Evolutionary conservation across 1,140 invertebrate genomes (phyloP), one percentile per base, ranked within the genome.

Genomic region (Battus philenor): DNA sequence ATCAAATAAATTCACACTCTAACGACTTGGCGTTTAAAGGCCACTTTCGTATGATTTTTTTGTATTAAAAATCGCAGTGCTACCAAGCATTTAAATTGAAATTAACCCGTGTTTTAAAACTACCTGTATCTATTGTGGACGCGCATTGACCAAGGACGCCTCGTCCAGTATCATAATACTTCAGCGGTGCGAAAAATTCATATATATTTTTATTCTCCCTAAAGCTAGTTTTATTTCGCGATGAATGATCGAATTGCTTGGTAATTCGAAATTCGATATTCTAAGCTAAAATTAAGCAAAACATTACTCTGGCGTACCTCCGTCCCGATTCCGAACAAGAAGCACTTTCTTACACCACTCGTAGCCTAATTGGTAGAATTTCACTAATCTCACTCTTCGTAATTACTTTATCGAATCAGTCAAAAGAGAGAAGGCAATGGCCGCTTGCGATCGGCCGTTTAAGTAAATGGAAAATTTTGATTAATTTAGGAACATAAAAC

Each of bases 221-320:
- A 81, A 66, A 60, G 50, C 76, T 79, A 82, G 73, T 54, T 66
- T 58, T 85, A 85, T 85, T 85, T 85, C 81, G 81, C 78, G 77
- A 82, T 85, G 81, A 85, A 85, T 85, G 81, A 59, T 81, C 77
- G 77, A 85, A 82, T 85, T 80, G 74, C 78, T 78, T 79, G 69
- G 80, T 82, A 84, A 84, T 84, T 80, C 79, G 75, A 77, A 59
- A 57, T 55, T 64, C 62, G 65, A 63, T 70, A 76, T 47, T 68
- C 77, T 81, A 80, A 81, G 64, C 70, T 80, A 77, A 68, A 84
- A 79, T 75, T 78, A 80, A 62, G 65, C 72, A 74, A 78, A 53
- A 74, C 72, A 63, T 71, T 71, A 68, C 59, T 79, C 77, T 78
- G 75, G 74, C 78, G 66, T 76, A 59, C 53, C 54, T 50, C 59